Conservation (phyloP, 2,113 vertebrate genomes). For the Oreotragus oreotragus region DNA sequence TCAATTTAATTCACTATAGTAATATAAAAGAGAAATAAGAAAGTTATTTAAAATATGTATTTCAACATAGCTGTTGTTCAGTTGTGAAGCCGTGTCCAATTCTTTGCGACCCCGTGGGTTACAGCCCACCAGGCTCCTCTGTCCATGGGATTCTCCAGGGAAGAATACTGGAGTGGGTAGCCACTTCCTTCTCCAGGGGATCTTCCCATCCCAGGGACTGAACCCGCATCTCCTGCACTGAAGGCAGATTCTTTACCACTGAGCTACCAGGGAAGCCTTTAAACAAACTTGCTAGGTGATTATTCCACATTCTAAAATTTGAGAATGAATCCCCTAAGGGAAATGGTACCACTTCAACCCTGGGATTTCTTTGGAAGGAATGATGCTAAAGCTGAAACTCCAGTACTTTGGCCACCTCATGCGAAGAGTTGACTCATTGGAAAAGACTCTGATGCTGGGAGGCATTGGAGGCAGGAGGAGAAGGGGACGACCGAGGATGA, state of each 20-base stretch:
- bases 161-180: not conserved
- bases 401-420: no score
- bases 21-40: not conserved
- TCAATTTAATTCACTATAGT: not conserved
- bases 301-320: not conserved
- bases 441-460: no score
- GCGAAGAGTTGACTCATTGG: no score
- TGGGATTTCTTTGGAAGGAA: no score
- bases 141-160: not conserved
- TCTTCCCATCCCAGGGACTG: not conserved
- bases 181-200: not conserved
- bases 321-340: not conserved
- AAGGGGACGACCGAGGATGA: no score
- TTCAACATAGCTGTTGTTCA: not conserved
- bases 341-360: constrained; percentile 57
- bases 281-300: not conserved
- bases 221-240: not conserved
- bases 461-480: no score
- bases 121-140: not conserved
- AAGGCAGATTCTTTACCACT: not conserved
- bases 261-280: not conserved
- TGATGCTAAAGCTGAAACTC: no score
- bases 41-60: not conserved
- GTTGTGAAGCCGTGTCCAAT: not conserved
- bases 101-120: not conserved